Conservation (phyloP, 2,888 invertebrate species). For the Leptopilina syphax region DNA sequence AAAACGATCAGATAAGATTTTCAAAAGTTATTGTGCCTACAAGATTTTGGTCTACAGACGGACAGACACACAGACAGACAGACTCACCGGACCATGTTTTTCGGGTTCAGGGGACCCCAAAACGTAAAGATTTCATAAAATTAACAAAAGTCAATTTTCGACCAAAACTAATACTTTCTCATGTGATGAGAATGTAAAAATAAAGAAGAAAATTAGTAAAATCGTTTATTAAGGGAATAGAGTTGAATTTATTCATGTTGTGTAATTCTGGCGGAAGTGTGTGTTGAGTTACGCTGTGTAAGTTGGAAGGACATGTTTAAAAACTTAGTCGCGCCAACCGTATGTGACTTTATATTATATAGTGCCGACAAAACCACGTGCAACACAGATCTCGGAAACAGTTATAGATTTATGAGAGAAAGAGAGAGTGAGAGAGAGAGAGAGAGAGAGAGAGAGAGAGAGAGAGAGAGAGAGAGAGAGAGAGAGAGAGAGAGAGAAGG, state of each 20-base stretch:
- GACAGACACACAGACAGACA: too few species aligned
- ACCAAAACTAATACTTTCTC: too few species aligned
- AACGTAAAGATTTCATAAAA: too few species aligned
- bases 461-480: background rate
- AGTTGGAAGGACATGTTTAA: conserved; percentile 25
- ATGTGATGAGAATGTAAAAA: too few species aligned
- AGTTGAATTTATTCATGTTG: conserved; percentile 4
- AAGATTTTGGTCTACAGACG: too few species aligned
- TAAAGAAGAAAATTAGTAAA: background rate
- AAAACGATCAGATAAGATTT: too few species aligned
- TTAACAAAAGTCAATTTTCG: too few species aligned
- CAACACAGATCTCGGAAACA: conserved; percentile 52
- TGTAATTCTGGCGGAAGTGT: conserved; percentile 29
- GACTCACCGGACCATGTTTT: too few species aligned
- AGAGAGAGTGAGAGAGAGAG: too few species aligned
- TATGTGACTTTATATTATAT: conserved; percentile 48
- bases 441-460: background rate
- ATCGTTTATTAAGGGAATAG: background rate
- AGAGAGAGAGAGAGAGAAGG: too few species aligned
- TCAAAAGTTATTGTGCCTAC: too few species aligned
- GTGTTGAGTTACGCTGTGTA: conserved; percentile 21
- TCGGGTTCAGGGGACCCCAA: too few species aligned
- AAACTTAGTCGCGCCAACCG: conserved; percentile 30
- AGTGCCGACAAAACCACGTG: conserved; percentile 49
- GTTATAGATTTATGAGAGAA: conserved; percentile 50